Evolutionary conservation across 2,888 invertebrate genomes (phyloP), one percentile per base, ranked within the genome.

Genomic region (Helobdella robusta): DNA sequence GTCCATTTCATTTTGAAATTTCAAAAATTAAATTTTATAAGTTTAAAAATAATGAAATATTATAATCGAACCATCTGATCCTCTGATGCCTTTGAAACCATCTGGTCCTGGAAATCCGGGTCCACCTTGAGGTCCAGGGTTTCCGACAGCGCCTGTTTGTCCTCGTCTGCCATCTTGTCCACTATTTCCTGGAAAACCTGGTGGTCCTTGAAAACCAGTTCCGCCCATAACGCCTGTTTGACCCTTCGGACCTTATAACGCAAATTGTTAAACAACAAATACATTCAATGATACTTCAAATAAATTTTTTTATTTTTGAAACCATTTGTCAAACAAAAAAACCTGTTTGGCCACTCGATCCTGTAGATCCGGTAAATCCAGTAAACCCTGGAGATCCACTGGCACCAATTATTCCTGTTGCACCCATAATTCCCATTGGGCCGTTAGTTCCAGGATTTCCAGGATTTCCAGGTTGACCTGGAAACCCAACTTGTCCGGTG

Each of bases 91-190:
- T 48, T 20, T 48, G 15, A 48, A 48, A 15, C 48, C 48, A 23
- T 48, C 23, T 48, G 30, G 46, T 15, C 58, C 65, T 20, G 34
- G n/a, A n/a, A 3, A 18, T 35, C 59, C 65, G 18, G 25, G 32
- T 11, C 28, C 30, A 11, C 59, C 62, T 46, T 62, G 48, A 20
- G 11, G 28, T 1, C 62, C 62, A 1, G 50, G 15, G 25, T 23
- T 25, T 28, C 62, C 62, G 20, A n/a, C 8, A n/a, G 48, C n/a
- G n/a, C 62, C 62, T 8, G 50, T 11, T n/a, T 54, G 34, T n/a
- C 68, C 68, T 20, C 48, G 34, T 30, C 52, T 34, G 23, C 68
- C 68, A 28, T 48, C 58, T 4, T 56, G 34, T 18, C 68, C 68
- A 46, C 34, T 50, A 20, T 18, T 11, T 15, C 65, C 63, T 32